Conservation (phyloP, 2,888 invertebrate species). For the Aleiodes leptofemur region DNA sequence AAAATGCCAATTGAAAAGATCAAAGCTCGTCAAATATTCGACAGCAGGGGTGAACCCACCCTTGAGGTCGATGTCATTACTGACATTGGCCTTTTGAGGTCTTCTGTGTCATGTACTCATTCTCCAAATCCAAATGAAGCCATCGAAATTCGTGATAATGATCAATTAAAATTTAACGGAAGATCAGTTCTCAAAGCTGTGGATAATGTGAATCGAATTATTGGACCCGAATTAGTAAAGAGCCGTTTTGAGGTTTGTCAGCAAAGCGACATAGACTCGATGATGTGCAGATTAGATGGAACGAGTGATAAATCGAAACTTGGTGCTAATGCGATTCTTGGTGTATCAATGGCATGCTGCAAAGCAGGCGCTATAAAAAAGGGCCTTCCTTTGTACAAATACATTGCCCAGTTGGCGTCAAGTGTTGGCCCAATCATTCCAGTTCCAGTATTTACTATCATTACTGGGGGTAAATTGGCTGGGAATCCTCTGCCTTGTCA, state of each 20-base stretch:
- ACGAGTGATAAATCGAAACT: constrained; percentile 69
- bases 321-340: constrained; percentile 68
- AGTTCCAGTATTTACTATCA: constrained; percentile 68
- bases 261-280: constrained; percentile 67
- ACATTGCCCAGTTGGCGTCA: constrained; percentile 66
- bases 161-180: constrained; percentile 63
- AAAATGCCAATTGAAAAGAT: constrained; percentile 79
- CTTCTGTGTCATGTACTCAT: constrained; percentile 64
- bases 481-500: constrained; percentile 65
- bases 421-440: constrained; percentile 64
- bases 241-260: constrained; percentile 67
- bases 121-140: constrained; percentile 62
- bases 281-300: constrained; percentile 66
- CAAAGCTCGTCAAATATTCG: constrained; percentile 82
- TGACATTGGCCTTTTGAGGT: constrained; percentile 68
- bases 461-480: constrained; percentile 66
- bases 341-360: constrained; percentile 68
- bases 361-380: constrained; percentile 70
- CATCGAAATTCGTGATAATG: constrained; percentile 65
- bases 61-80: constrained; percentile 76
- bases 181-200: constrained; percentile 68
- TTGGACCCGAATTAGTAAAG: constrained; percentile 68
- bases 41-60: constrained; percentile 84
- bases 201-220: constrained; percentile 67
- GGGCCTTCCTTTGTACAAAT: constrained; percentile 68